Evolutionary conservation across 2,113 vertebrate species (phyloP).

Genomic region (Galbula dea): DNA sequence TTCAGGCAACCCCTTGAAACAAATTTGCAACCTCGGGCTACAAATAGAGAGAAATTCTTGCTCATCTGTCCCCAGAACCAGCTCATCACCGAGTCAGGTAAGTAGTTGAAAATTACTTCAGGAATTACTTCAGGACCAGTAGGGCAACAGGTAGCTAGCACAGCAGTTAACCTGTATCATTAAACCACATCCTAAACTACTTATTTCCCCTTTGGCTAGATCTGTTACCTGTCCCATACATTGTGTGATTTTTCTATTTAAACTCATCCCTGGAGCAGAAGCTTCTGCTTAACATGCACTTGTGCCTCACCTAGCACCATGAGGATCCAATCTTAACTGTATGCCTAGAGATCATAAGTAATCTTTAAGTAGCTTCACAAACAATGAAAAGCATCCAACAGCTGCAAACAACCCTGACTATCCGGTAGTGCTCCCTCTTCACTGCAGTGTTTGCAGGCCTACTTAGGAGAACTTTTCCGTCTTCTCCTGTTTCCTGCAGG

Average conservation of each 20-base stretch:
- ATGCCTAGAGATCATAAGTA: neutral
- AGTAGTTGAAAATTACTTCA: neutral
- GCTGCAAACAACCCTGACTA: neutral
- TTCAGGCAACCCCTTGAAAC: neutral
- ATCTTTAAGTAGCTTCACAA: neutral
- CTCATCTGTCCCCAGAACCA: neutral
- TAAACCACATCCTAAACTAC: neutral
- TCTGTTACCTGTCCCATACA: neutral
- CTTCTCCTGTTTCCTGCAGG: slow-evolving; percentile 54
- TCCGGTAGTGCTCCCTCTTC: neutral
- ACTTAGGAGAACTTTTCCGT: slow-evolving; percentile 51
- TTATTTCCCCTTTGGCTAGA: neutral
- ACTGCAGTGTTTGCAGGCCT: slow-evolving; percentile 19
- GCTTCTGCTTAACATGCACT: neutral
- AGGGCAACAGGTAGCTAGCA: neutral
- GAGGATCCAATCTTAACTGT: neutral
- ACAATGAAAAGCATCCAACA: neutral
- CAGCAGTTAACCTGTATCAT: neutral
- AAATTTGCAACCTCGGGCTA: neutral
- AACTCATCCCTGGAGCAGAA: neutral
- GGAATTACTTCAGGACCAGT: neutral
- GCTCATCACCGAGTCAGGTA: neutral
- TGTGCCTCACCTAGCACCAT: neutral
- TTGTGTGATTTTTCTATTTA: neutral
- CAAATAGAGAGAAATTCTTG: neutral